Base-by-base conservation (phyloP, 1,140 invertebrate genomes). In the Eupristina koningsbergeri region DNA sequence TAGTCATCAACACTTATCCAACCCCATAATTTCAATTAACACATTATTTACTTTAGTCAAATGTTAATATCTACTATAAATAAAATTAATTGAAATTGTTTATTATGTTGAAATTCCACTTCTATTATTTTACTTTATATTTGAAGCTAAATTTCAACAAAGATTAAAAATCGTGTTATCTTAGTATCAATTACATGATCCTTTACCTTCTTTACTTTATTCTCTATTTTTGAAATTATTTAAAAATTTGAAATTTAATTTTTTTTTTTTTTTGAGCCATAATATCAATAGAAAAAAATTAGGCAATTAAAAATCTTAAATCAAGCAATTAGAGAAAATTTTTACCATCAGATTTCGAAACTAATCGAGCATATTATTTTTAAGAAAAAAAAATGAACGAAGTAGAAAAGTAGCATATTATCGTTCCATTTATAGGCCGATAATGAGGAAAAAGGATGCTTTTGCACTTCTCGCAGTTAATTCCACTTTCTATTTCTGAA, bases 341-440 rank as follows among this genome's bases (percentile, higher is more conserved):
- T 34, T 67, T 67, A 36, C 19, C 19, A 36, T 71, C 22, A 26
- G 31, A 82, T 53, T 36, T 63, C 39, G n/a, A 58, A 50, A 74
- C 73, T 81, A 86, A 86, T 85, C 85, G 80, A 84, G 79, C 83
- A 84, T 45, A 41, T 83, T 83, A 71, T 71, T 41, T 41, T 69
- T 69, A 69, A 39, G 83, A 85, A 87, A 81, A 39, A 63, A 50
- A 64, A 34, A n/a, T 17, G 63, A 77, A 34, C 50, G 17, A 41
- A 47, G 67, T 31, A 45, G 47, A n/a, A 79, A 29, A 58, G 26
- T 64, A 79, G 45, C 36, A 64, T 75, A 85, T 88, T 86, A 86
- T 88, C 86, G 83, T 87, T 86, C 86, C 87, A 89, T 89, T 89
- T 36, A 74, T 87, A 82, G 83, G 84, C 75, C 79, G 80, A 85